Evolutionary conservation across 2,113 vertebrate genomes (phyloP), one percentile per base, ranked within the genome.

Genomic region (Pipra filicauda): DNA sequence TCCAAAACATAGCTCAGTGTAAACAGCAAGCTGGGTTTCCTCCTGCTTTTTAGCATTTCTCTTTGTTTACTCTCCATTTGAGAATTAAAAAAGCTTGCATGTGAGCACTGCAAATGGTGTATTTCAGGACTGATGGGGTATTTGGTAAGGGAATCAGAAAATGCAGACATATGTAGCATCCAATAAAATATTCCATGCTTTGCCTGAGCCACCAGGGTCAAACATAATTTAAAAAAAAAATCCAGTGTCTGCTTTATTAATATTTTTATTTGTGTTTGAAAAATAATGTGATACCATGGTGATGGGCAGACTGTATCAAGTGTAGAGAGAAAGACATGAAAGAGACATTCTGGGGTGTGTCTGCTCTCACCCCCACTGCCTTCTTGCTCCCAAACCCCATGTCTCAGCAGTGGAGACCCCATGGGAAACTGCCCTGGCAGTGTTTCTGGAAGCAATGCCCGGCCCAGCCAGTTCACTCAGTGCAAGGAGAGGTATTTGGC

Each of bases 41-140:
- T 70, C 91, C 52, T 74, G 88, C 67, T 84, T 62, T 91, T 80
- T 46, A 67, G 59, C 77, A 93, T 89, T 88, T 85, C 77, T 70
- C 89, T 94, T 94, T 95, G 88, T 92, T 96, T 91, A 92, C 66
- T 93, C 72, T 91, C 93, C 73, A 75, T 96, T 75, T 89, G 77
- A 78, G 64, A n/a, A 49, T 4, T 59, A 35, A 92, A 93, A 88
- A 89, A 86, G 30, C 75, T 85, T 96, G 79, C 61, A 92, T 78
- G 57, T 95, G 59, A 93, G 73, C 81, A 80, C 67, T 77, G 71
- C 64, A 93, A 94, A 96, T 66, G 76, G 80, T 96, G 41, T 58
- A 54, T 79, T 91, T 92, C 1, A 3, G 73, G 71, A 93, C 37
- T 48, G 80, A 67, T 52, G 30, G 79, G 44, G 59, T 17, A 96